Evolutionary conservation across 2,888 invertebrate species (phyloP).

Genomic region (Platerodrilus igneus): DNA sequence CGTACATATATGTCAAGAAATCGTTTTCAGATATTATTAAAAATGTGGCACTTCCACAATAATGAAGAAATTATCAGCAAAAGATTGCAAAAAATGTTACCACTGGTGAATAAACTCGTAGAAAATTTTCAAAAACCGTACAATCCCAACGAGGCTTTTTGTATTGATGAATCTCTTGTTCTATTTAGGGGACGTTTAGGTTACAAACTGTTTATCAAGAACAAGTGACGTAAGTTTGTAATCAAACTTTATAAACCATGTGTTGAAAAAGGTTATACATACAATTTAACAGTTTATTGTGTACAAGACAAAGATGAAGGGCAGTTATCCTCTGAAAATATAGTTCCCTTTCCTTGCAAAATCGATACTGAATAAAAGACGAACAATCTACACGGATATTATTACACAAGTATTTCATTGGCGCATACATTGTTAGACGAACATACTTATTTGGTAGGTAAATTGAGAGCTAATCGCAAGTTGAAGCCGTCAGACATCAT

Average conservation of each 20-base stretch:
- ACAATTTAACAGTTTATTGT: slow-evolving; percentile 8
- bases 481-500: slow-evolving; percentile 25
- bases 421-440: slow-evolving; percentile 34
- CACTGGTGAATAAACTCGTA: slow-evolving; percentile 1
- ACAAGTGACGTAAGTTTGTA: slow-evolving; percentile 1
- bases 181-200: not conserved
- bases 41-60: slow-evolving; percentile 6
- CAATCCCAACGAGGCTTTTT: not conserved
- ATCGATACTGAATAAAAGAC: too few species aligned
- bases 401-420: slow-evolving; percentile 38
- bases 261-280: slow-evolving; percentile 8
- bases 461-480: slow-evolving; percentile 23
- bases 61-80: not conserved
- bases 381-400: slow-evolving; percentile 36
- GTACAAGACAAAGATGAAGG: slow-evolving; percentile 5
- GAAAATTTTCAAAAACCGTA: not conserved
- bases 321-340: slow-evolving; percentile 1
- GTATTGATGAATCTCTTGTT: not conserved
- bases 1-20: slow-evolving; percentile 8
- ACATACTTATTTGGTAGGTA: slow-evolving; percentile 38
- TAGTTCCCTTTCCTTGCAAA: slow-evolving; percentile 13
- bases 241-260: slow-evolving; percentile 5
- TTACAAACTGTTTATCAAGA: not conserved
- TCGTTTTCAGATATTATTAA: slow-evolving; percentile 6
- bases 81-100: slow-evolving; percentile 4